These are phyloP conservation scores for Acrobasis repandana DNA, from an alignment of 2,888 invertebrate species.

Conservation along the genomic window DNA sequence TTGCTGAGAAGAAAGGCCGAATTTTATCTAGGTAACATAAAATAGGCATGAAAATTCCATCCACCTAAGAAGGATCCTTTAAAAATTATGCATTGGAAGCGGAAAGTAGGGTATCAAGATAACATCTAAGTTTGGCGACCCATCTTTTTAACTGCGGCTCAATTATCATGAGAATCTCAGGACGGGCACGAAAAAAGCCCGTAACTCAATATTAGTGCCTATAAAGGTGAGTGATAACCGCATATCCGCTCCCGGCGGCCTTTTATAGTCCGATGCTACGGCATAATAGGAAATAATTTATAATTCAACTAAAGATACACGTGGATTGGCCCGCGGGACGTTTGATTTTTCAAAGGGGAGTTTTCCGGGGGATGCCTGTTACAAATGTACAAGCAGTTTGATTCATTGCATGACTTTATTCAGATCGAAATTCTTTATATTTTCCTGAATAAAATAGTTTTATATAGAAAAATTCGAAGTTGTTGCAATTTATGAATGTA, in stretches of 20 bases:
- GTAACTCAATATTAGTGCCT: conserved; percentile 76
- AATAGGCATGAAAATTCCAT: too few relatives aligned
- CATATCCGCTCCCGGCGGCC: conserved; percentile 48
- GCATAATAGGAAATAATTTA: conserved; percentile 57
- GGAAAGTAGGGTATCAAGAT: conserved; percentile 47
- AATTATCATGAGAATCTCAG: conserved; percentile 75
- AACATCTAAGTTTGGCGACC: conserved; percentile 66
- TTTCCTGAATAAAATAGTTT: too few relatives aligned
- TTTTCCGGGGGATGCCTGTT: background rate
- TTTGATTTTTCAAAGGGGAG: background rate
- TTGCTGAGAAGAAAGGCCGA: too few relatives aligned
- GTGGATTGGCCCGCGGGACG: background rate
- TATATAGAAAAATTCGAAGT: too few relatives aligned
- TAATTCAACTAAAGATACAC: conserved; percentile 33
- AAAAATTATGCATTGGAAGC: conserved; percentile 43
- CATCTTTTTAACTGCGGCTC: conserved; percentile 73
- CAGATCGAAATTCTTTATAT: background rate
- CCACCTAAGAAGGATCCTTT: background rate
- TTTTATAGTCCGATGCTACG: conserved; percentile 53
- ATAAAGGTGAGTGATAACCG: conserved; percentile 78
- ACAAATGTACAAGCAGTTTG: background rate
- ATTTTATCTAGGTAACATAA: too few relatives aligned
- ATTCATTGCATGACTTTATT: background rate
- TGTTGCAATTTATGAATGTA: too few relatives aligned
- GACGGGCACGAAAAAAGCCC: conserved; percentile 52